phyloP scores from a whole-genome alignment of 1,140 invertebrate genomes.

The Calliphora vicina region DNA sequence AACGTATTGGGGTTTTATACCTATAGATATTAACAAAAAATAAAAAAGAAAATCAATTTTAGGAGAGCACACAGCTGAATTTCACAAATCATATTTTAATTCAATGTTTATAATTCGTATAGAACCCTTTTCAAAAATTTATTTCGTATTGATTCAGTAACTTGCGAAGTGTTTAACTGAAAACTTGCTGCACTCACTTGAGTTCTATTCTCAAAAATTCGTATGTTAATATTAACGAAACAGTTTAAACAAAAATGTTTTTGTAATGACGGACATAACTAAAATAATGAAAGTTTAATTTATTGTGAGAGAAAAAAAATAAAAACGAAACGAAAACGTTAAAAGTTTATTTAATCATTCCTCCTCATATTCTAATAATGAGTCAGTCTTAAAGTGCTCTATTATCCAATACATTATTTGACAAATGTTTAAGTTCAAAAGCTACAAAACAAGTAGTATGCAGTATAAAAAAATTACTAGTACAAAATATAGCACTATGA shows the following conservation, averaged over 20 bases:
- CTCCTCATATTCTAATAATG: not conserved
- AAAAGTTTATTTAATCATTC: not conserved
- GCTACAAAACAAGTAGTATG: too few species aligned
- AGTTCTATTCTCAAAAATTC: not conserved
- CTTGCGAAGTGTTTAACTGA: constrained; percentile 21
- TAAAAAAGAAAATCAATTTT: not conserved
- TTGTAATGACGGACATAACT: not conserved
- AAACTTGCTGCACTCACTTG: not conserved
- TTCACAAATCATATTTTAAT: not conserved
- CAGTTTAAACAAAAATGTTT: not conserved
- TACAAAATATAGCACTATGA: too few species aligned
- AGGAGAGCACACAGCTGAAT: not conserved
- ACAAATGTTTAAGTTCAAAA: not conserved
- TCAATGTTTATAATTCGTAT: not conserved
- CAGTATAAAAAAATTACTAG: not conserved
- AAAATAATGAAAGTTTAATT: not conserved
- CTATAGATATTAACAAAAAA: not conserved
- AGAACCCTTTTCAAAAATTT: not conserved
- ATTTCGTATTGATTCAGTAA: not conserved
- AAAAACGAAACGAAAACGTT: not conserved
- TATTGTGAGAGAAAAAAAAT: not conserved
- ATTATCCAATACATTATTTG: not conserved
- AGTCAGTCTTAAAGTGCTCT: not conserved
- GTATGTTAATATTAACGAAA: not conserved
- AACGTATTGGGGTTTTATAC: not conserved